Evolutionary conservation across 2,888 invertebrate species (phyloP), one percentile per base, ranked within the genome.

Genomic region (Plagiodera versicolora): DNA sequence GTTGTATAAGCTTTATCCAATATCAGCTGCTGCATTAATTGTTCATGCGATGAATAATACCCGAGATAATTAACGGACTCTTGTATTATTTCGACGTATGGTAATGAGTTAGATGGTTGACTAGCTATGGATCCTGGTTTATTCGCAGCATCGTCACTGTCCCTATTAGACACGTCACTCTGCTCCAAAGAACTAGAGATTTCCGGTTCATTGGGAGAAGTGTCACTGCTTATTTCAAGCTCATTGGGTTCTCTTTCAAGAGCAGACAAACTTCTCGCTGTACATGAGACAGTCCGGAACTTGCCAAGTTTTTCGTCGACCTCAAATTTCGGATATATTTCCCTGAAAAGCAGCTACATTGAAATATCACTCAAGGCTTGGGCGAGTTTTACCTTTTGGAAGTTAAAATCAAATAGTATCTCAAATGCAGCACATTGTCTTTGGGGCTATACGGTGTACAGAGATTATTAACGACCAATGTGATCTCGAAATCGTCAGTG

Each of bases 11-110:
- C 86, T 72, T 86, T 86, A 30, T 85, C 83, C 69, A 83, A 77
- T 57, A 87, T 86, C 59, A 86, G 75, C 68, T 85, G 83, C 65
- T 87, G 86, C 86, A 88, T 87, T 10, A 85, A 74, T 72, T 87
- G 86, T 69, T 88, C 88, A 69, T 88, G 87, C 0, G 85, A 85
- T 0, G 88, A 87, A 75, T 86, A 88, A 71, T 88, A 89, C 6
- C 88, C 89, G 49, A 89, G 79, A 78, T 89, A 89, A 77, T 88
- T 87, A 11, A 89, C 85, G 9, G 83, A 83, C 74, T 88, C 87
- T 69, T 84, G 85, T 60, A 85, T 83, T 65, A 82, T 79, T 69
- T 75, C 74, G n/a, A 77, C 67, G 52, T 75, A 72, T 10, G 73
- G 69, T 35, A 73, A 24, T 9, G 58, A 62, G 44, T 16, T 60